phyloP scores from a whole-genome alignment of 2,888 invertebrate species.

The Laspeyria flexula region DNA sequence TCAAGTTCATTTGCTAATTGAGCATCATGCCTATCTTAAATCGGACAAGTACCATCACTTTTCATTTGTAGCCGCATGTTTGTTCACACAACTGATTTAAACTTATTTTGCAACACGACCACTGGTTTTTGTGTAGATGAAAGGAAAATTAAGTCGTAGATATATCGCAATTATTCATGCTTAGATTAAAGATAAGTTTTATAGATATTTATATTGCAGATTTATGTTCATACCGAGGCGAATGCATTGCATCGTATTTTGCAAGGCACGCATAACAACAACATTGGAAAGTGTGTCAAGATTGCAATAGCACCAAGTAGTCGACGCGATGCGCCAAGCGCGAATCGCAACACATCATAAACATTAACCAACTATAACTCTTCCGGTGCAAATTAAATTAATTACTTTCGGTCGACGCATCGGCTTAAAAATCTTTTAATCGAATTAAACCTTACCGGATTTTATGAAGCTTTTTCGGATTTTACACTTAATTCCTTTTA shows the following conservation, averaged over 20 bases:
- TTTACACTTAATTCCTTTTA: no score
- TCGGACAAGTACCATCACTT: slow-evolving; percentile 34
- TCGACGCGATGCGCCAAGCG: slow-evolving; percentile 67
- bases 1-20: slow-evolving; percentile 61
- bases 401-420: background rate
- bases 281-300: slow-evolving; percentile 84
- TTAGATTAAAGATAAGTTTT: slow-evolving; percentile 39
- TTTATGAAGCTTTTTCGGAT: background rate
- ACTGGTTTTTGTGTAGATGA: slow-evolving; percentile 33
- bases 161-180: slow-evolving; percentile 27
- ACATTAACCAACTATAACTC: slow-evolving; percentile 55
- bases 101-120: slow-evolving; percentile 30
- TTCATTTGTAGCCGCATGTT: slow-evolving; percentile 33
- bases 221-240: slow-evolving; percentile 50
- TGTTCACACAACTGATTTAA: slow-evolving; percentile 31
- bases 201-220: slow-evolving; percentile 38
- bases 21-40: slow-evolving; percentile 40
- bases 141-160: slow-evolving; percentile 24
- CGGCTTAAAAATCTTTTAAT: background rate
- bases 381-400: slow-evolving; percentile 42
- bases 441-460: background rate
- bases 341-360: slow-evolving; percentile 68
- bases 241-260: slow-evolving; percentile 73
- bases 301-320: slow-evolving; percentile 74
- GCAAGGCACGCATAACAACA: slow-evolving; percentile 81